These are phyloP conservation scores for Drosophila tanythrix DNA, from an alignment of 2,888 invertebrate species.

Conservation along the genomic window DNA sequence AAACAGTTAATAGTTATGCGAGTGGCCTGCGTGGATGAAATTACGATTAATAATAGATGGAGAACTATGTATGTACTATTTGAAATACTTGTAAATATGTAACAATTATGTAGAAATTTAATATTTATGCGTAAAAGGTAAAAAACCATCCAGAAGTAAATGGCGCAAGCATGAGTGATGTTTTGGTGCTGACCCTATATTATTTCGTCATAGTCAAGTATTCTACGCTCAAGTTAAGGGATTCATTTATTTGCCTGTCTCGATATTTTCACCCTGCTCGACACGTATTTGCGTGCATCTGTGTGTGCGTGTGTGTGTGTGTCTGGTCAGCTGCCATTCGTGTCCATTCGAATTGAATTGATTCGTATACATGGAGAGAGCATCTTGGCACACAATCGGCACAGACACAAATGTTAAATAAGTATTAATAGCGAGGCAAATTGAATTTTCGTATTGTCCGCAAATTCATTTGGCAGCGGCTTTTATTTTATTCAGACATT, in stretches of 20 bases:
- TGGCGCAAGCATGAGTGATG: neutral
- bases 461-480: conserved; percentile 9
- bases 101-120: neutral
- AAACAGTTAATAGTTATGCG: neutral
- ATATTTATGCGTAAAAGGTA: neutral
- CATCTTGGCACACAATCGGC: conserved; percentile 2
- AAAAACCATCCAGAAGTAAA: neutral
- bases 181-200: neutral
- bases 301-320: neutral
- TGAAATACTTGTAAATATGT: neutral
- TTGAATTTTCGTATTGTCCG: conserved; percentile 21
- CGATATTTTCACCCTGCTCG: neutral
- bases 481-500: conserved; percentile 23
- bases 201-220: neutral
- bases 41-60: neutral
- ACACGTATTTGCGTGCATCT: neutral
- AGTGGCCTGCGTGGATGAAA: neutral
- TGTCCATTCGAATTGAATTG: neutral
- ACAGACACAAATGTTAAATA: neutral
- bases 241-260: conserved; percentile 4
- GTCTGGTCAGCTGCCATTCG: neutral
- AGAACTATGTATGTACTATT: neutral
- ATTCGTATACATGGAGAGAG: neutral
- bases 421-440: conserved; percentile 5
- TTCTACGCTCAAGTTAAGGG: neutral